phyloP scores from a whole-genome alignment of 2,797 vertebrate genomes.

The Crax fasciolata region DNA sequence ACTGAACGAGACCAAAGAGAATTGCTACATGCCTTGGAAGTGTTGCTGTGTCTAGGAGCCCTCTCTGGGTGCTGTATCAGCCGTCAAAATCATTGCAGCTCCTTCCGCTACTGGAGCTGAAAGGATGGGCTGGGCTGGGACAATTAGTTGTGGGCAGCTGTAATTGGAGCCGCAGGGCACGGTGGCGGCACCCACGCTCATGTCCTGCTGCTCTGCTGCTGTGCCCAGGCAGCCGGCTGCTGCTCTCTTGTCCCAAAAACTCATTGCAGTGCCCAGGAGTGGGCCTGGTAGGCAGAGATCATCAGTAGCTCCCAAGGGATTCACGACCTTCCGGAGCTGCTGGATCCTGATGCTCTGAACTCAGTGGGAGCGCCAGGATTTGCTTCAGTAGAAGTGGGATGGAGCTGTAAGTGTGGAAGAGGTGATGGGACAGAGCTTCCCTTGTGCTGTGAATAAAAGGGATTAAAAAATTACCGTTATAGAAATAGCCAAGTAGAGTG shows the following conservation, averaged over 20 bases:
- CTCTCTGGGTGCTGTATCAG: background rate
- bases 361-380: background rate
- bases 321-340: background rate
- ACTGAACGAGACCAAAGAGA: background rate
- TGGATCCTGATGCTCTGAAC: background rate
- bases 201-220: slow-evolving; percentile 19
- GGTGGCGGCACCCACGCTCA: background rate
- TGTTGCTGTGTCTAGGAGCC: background rate
- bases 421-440: background rate
- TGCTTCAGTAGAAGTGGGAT: background rate
- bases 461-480: background rate
- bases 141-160: background rate
- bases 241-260: slow-evolving; percentile 19
- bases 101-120: background rate
- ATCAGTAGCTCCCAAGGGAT: background rate
- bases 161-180: background rate
- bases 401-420: background rate
- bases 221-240: background rate
- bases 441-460: background rate
- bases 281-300: background rate
- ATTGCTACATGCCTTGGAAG: background rate
- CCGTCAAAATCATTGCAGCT: background rate
- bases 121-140: background rate
- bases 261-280: background rate
- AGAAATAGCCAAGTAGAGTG: background rate